Percentiles rank a stretch among this genome's conserved stretches.
Evolutionary conservation across 2,888 invertebrate species (phyloP).

Genomic region (Andrena chrysosceles): DNA sequence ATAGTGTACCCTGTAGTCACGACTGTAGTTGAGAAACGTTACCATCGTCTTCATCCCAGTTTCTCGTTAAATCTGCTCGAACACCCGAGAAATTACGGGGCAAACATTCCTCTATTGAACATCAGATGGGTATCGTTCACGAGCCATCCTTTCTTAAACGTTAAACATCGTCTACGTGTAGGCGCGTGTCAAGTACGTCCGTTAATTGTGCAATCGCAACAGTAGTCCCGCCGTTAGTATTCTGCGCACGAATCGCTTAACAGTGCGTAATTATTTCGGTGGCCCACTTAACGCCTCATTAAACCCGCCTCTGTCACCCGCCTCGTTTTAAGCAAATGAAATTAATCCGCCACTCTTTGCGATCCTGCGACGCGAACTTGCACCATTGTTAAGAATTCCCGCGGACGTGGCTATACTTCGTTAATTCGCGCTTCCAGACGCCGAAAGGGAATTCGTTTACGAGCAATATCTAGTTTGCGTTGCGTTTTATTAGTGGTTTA

Average conservation of each 20-base stretch:
- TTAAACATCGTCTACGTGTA: conserved; percentile 22
- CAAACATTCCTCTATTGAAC: neutral
- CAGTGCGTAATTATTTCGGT: conserved; percentile 64
- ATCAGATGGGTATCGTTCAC: neutral
- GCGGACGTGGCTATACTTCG: neutral
- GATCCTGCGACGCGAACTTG: neutral
- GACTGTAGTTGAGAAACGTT: neutral
- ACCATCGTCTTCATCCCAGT: neutral
- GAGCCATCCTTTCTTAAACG: neutral
- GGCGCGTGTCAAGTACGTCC: neutral
- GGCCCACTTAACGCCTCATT: conserved; percentile 54
- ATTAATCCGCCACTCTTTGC: conserved; percentile 8
- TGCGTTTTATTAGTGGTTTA: neutral
- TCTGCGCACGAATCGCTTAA: conserved; percentile 54
- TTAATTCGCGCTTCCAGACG: too few species aligned
- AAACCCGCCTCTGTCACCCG: neutral
- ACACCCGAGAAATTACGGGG: neutral
- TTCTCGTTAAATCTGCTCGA: neutral
- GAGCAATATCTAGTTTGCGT: neutral
- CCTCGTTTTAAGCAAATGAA: neutral
- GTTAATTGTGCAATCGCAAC: conserved; percentile 30
- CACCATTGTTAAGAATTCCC: conserved; percentile 3
- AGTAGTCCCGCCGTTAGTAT: conserved; percentile 42
- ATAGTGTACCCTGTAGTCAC: too few species aligned
- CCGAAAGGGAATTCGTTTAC: neutral